phyloP scores from a whole-genome alignment of 2,888 invertebrate species.

The Hypolimnas misippus region DNA sequence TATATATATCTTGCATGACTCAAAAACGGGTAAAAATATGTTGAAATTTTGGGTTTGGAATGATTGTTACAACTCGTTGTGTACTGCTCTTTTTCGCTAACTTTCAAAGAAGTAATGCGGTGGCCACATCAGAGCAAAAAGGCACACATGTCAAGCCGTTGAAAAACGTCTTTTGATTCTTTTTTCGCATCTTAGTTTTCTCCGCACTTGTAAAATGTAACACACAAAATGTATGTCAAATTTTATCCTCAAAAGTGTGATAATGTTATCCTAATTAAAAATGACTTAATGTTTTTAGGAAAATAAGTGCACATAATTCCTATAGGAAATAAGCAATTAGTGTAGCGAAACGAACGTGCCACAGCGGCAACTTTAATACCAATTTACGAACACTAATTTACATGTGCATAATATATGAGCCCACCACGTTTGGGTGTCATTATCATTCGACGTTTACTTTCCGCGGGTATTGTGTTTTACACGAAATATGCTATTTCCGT shows the following conservation, averaged over 20 bases:
- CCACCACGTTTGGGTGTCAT: conserved; percentile 24
- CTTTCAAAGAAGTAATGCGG: too few species aligned
- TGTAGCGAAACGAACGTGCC: conserved; percentile 12
- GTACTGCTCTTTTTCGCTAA: too few species aligned
- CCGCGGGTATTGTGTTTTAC: neutral
- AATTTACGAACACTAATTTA: conserved; percentile 35
- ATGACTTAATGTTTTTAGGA: conserved; percentile 26
- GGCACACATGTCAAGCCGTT: too few species aligned
- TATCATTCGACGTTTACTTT: conserved; percentile 15
- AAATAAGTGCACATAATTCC: conserved; percentile 26
- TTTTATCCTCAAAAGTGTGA: neutral
- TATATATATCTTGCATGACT: too few species aligned
- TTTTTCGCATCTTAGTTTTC: too few species aligned
- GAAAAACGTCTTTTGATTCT: too few species aligned
- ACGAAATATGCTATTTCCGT: conserved; percentile 3
- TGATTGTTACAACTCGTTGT: too few species aligned
- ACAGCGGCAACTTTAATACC: conserved; percentile 29
- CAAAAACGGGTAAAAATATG: too few species aligned
- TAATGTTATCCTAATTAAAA: conserved; percentile 13
- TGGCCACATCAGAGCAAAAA: too few species aligned
- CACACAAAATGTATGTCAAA: neutral
- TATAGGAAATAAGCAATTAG: conserved; percentile 36
- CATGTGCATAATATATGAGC: conserved; percentile 32
- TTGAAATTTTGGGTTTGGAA: too few species aligned
- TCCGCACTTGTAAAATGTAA: neutral